Evolutionary conservation across 2,113 vertebrate genomes (phyloP), one percentile per base, ranked within the genome.

Genomic region (Miniopterus natalensis): DNA sequence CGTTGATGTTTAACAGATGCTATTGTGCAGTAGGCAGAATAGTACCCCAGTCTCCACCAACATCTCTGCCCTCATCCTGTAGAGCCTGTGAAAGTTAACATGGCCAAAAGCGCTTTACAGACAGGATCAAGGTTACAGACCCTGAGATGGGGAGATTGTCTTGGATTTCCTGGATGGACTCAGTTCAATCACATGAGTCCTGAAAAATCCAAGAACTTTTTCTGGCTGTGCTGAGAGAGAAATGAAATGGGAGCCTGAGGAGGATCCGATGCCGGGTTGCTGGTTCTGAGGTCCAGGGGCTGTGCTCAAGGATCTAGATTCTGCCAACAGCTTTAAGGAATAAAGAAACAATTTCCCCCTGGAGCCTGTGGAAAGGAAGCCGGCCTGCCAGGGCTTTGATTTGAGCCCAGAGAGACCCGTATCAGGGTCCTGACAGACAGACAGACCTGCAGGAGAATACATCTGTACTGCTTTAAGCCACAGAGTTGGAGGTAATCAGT

Each of bases 41-140:
- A 31, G 36, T 80, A 42, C 15, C 13, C 3, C 1, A 0, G 1
- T 20, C 7, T 12, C 2, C 4, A n/a, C 3, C 31, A 3, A 12
- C n/a, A 25, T 66, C 78, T 42, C 3, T 2, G 10, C 1, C 6
- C 36, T n/a, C 7, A 27, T 51, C 29, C 21, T 29, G 8, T 7
- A 42, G 75, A 57, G 8, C 23, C 51, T 47, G 36, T 13, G 15
- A 75, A 13, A 73, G 49, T 55, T 59, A 49, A 51, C 29, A 4
- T 1, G 14, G 23, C 40, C 40, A 53, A 42, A 42, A 45, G 31
- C 25, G 92, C 25, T 85, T 55, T 23, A 40, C 21, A 45, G 17
- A 8, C 17, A 14, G 23, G 42, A 23, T 61, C 66, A 40, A 55
- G 8, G 42, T 70, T 36, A 59, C 5, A 75, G 40, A 71, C 5